Percentiles rank a stretch among this genome's conserved stretches.
Evolutionary conservation across 2,797 vertebrate genomes (phyloP).

Genomic region (Rhinella marina): DNA sequence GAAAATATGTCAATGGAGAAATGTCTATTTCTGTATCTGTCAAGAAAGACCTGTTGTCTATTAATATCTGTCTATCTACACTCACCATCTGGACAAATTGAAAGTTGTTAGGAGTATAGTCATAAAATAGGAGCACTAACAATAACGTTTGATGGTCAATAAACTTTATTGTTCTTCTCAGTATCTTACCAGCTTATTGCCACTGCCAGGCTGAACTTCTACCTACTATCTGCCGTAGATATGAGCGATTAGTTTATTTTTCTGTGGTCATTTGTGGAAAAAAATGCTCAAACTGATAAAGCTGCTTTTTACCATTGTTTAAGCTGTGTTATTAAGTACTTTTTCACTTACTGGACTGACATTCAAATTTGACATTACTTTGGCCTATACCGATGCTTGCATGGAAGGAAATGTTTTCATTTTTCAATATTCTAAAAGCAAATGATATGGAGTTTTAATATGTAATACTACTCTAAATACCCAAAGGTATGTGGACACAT

Average conservation of each 20-base stretch:
- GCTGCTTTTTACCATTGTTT: neutral
- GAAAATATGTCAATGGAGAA: constrained; percentile 4
- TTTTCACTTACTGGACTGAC: neutral
- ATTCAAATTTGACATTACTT: neutral
- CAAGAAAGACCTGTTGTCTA: neutral
- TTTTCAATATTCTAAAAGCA: neutral
- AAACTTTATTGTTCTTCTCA: constrained; percentile 14
- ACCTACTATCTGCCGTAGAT: neutral
- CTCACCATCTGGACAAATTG: constrained; percentile 25
- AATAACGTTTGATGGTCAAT: constrained; percentile 25
- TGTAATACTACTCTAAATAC: neutral
- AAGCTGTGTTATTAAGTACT: neutral
- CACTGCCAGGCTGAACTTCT: constrained; percentile 8
- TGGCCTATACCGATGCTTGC: neutral
- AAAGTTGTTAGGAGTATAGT: neutral
- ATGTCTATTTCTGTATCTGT: constrained; percentile 2
- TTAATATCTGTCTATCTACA: constrained; percentile 11
- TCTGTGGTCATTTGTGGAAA: neutral
- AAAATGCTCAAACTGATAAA: neutral
- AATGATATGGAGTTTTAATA: neutral
- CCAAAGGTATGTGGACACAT: too few species aligned
- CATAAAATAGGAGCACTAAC: constrained; percentile 12
- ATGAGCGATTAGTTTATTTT: constrained; percentile 6
- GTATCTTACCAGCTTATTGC: constrained; percentile 18
- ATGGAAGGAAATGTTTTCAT: neutral